Base-by-base conservation (phyloP, 2,888 invertebrate genomes). In the Ochropacha duplaris region DNA sequence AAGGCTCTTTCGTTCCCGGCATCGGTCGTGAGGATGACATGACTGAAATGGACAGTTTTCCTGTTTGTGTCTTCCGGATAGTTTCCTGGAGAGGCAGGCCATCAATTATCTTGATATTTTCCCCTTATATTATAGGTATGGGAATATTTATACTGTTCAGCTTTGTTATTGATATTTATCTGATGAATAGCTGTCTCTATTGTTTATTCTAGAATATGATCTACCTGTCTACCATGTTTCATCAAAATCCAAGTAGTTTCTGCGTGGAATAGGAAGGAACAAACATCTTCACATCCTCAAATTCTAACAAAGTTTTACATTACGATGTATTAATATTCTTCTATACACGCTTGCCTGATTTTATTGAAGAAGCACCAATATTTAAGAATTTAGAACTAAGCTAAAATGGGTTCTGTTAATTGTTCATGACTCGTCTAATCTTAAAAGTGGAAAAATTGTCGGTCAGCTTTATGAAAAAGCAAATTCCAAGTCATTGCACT, bases 11-110 rank as follows among this genome's bases (percentile, higher is more conserved):
- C 31, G 28, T 22, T 8, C 24, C 24, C 51, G 31, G 12, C 52
- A 4, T n/a, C 8, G 4, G 31, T 51, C 52, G 52, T 44, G 9
- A 19, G 44, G 44, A 19, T 44, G 52, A 52, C 52, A 31, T 11
- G 52, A 34, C 52, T 52, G 31, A 9, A 52, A 52, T 52, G 31
- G 31, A 52, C 34, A 19, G 31, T n/a, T 31, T 51, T 16, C 28
- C 51, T 19, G 28, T 51, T 51, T 51, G 16, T 51, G 26, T 8
- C 26, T 50, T n/a, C 16, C 16, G 24, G 26, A 14, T 19, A 1
- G 44, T 19, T 50, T 50, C 26, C 31, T 19, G 31, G 31, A 51
- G 16, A 9, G 22, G 39, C 39, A 16, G 24, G 44, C 19, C 19
- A 44, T 24, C 24, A 24, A 24, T 24, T 24, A 36, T 36, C 36